Conservation (phyloP, 2,113 vertebrate species). For the Pogona vitticeps region DNA sequence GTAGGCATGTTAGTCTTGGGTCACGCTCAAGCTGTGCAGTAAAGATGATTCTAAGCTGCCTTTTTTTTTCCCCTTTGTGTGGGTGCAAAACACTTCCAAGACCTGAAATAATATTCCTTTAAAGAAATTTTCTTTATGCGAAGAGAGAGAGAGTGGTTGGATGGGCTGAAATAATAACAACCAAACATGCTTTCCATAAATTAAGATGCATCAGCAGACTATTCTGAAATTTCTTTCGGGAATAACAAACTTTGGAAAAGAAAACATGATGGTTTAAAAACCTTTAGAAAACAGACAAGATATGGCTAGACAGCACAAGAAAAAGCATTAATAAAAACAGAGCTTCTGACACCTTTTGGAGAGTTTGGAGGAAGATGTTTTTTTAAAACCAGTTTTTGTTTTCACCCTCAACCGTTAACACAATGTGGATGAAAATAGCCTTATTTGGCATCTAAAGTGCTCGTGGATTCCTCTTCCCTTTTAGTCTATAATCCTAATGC, state of each 20-base stretch:
- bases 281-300: slow-evolving; percentile 31
- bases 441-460: slow-evolving; percentile 40
- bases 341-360: slow-evolving; percentile 15
- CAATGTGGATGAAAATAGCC: slow-evolving; percentile 36
- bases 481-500: slow-evolving; percentile 57
- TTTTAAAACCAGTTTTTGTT: slow-evolving; percentile 28
- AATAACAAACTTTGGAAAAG: slow-evolving; percentile 11
- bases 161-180: neutral
- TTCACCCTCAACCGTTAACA: slow-evolving; percentile 26
- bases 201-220: neutral
- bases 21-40: neutral
- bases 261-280: slow-evolving; percentile 18
- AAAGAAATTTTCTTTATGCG: neutral
- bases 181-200: neutral
- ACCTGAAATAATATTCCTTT: neutral
- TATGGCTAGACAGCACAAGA: slow-evolving; percentile 19
- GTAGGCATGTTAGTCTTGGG: neutral
- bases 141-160: neutral
- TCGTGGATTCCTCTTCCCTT: slow-evolving; percentile 41
- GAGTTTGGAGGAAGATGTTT: slow-evolving; percentile 37
- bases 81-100: neutral
- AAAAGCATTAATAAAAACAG: slow-evolving; percentile 48
- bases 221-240: neutral
- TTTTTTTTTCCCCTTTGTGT: neutral
- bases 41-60: neutral